A percentile compares a stretch with the other conserved stretches of the same genome.
phyloP scores from a whole-genome alignment of 2,797 vertebrate genomes.

The Melanotaenia maccullochi region DNA sequence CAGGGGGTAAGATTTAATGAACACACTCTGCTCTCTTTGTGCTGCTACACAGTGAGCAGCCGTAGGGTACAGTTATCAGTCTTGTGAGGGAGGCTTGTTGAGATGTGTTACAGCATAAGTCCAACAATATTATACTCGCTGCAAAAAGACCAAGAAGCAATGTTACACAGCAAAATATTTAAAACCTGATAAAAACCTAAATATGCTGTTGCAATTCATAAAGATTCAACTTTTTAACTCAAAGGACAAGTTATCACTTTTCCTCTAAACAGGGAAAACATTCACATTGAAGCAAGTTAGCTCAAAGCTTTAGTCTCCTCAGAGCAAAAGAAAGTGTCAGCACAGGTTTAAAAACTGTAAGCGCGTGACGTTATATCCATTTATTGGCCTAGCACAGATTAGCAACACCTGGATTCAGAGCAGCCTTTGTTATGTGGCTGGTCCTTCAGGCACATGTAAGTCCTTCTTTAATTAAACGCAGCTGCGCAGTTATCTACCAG shows the following conservation, averaged over 20 bases:
- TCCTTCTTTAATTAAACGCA: neutral
- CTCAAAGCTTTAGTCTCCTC: neutral
- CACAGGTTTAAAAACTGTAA: neutral
- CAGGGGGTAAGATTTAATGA: conserved; percentile 49
- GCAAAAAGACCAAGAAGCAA: conserved; percentile 2
- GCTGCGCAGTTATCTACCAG: neutral
- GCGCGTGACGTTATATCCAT: neutral
- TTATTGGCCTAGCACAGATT: neutral
- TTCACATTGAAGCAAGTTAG: neutral
- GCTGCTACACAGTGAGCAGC: conserved; percentile 32
- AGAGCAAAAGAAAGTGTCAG: neutral
- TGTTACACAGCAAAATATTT: neutral
- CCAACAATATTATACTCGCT: conserved; percentile 10
- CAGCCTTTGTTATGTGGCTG: neutral
- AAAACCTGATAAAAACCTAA: neutral
- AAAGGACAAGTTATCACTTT: neutral
- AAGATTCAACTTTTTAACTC: neutral
- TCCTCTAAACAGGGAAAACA: neutral
- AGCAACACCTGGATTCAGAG: conserved; percentile 9
- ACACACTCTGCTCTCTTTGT: conserved; percentile 42
- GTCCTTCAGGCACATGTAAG: neutral
- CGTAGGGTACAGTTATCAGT: conserved; percentile 51
- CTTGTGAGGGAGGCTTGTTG: conserved; percentile 32
- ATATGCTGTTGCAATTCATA: neutral
- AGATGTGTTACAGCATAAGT: conserved; percentile 40